phyloP scores from a whole-genome alignment of 2,888 invertebrate genomes.

The Thysanoteuthis rhombus region DNA sequence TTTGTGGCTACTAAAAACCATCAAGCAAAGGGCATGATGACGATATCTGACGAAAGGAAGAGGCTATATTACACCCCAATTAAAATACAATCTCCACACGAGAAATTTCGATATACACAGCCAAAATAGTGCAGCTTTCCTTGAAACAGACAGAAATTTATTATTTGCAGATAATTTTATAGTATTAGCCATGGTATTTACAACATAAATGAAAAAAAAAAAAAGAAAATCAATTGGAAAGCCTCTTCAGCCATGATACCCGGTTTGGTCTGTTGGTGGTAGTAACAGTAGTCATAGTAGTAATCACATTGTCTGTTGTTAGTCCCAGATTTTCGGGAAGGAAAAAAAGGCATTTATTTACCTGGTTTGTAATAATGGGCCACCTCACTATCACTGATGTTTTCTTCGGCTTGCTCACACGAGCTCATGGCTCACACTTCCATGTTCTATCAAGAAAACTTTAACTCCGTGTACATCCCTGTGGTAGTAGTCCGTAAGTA shows the following conservation, averaged over 20 bases:
- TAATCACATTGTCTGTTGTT: conserved; percentile 19
- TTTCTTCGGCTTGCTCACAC: conserved; percentile 56
- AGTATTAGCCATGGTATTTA: not conserved
- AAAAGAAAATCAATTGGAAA: not conserved
- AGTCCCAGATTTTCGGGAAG: conserved; percentile 1
- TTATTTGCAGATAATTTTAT: not conserved
- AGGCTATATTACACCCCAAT: not conserved
- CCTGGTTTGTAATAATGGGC: conserved; percentile 60
- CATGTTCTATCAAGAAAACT: conserved; percentile 41
- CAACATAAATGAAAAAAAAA: not conserved
- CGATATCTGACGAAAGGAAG: no score
- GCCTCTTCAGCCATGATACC: conserved; percentile 12
- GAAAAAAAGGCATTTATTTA: conserved; percentile 37
- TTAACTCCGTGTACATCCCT: conserved; percentile 47
- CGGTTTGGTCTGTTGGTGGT: not conserved
- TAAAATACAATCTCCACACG: not conserved
- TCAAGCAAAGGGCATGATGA: not conserved
- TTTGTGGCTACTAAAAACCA: not conserved
- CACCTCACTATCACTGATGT: conserved; percentile 59
- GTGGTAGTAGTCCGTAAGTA: conserved; percentile 47
- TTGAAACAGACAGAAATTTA: not conserved
- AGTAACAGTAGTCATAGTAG: not conserved
- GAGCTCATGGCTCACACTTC: conserved; percentile 54
- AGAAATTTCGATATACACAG: not conserved
- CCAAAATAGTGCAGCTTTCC: not conserved